Percentiles rank a stretch among this genome's conserved stretches.
phyloP scores from a whole-genome alignment of 2,888 invertebrate species.

The Mesorhabditis spiculigera region DNA sequence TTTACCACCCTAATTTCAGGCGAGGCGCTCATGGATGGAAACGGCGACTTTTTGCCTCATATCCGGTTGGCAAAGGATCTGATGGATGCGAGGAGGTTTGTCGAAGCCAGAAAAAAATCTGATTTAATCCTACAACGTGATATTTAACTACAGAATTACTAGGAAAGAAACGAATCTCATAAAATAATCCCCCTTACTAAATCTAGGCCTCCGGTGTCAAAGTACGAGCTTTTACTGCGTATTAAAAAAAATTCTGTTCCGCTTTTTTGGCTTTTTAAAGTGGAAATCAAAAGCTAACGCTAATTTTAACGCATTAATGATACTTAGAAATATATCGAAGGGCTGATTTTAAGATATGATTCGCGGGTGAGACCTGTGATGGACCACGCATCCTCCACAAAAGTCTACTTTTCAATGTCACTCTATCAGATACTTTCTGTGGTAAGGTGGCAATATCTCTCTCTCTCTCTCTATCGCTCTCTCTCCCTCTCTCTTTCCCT shows the following conservation, averaged over 20 bases:
- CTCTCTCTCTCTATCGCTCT: no score
- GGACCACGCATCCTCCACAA: slow-evolving; percentile 48
- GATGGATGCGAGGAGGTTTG: slow-evolving; percentile 44
- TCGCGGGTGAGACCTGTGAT: slow-evolving; percentile 50
- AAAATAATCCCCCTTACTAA: not conserved
- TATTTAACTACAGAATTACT: not conserved
- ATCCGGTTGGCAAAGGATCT: slow-evolving; percentile 55
- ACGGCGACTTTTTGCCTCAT: slow-evolving; percentile 55
- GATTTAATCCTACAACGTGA: not conserved
- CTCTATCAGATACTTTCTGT: slow-evolving; percentile 54
- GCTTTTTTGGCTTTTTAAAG: no score
- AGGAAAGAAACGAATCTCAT: not conserved
- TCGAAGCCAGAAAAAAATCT: not conserved
- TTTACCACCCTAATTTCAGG: slow-evolving; percentile 21
- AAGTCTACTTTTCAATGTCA: slow-evolving; percentile 54
- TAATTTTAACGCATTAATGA: no score
- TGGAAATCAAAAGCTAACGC: no score
- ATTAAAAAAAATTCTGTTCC: no score
- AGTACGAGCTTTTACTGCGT: no score
- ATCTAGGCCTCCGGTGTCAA: no score
- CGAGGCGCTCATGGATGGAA: slow-evolving; percentile 44
- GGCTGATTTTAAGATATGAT: slow-evolving; percentile 40
- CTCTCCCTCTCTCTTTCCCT: no score
- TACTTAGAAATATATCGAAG: not conserved
- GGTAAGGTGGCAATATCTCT: slow-evolving; percentile 22